phyloP scores from a whole-genome alignment of 2,113 vertebrate species.

The Daboia siamensis region DNA sequence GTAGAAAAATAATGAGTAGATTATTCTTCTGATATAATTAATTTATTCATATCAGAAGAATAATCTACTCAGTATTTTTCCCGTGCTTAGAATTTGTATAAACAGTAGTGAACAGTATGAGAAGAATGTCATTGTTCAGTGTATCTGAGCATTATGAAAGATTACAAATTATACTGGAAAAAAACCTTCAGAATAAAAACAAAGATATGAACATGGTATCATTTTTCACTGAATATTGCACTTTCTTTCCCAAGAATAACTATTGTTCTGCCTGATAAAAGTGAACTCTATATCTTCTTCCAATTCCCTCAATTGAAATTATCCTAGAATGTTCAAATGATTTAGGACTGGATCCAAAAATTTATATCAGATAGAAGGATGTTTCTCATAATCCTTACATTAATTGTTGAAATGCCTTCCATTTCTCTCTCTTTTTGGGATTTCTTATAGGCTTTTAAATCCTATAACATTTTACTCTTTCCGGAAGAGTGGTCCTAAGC shows the following conservation, averaged over 20 bases:
- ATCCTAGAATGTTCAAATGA: background rate
- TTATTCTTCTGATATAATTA: background rate
- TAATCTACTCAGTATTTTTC: constrained; percentile 44
- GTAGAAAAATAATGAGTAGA: background rate
- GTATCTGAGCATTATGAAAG: constrained; percentile 7
- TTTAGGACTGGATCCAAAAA: background rate
- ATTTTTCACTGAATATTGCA: background rate
- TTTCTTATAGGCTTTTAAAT: background rate
- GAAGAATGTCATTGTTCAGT: constrained; percentile 17
- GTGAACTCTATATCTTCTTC: background rate
- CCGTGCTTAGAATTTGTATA: constrained; percentile 4
- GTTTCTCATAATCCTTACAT: background rate
- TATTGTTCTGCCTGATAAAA: background rate
- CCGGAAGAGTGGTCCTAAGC: background rate
- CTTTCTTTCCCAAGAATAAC: background rate
- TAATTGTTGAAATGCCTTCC: background rate
- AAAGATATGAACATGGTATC: background rate
- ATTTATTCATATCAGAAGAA: constrained; percentile 50
- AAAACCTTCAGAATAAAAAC: background rate
- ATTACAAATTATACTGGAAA: constrained; percentile 24
- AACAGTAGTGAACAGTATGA: background rate
- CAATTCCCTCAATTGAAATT: background rate
- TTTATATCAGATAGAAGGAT: background rate
- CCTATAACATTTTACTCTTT: background rate
- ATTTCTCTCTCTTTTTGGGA: background rate